Conservation (phyloP, 2,113 vertebrate genomes). For the Silurus meridionalis region DNA sequence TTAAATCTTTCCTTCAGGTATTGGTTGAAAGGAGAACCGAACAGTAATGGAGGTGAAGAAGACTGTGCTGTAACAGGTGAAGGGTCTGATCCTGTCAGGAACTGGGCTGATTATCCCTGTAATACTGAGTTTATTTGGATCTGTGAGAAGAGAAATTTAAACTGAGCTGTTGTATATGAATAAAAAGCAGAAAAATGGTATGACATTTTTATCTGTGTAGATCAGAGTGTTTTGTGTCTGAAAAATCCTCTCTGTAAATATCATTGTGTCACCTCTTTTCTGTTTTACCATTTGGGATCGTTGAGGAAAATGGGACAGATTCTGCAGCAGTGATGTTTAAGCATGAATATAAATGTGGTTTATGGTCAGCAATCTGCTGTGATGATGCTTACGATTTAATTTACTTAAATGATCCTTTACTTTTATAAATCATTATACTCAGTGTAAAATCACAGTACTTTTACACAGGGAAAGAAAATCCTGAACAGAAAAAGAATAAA, state of each 20-base stretch:
- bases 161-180: too few species aligned
- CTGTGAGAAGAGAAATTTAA: background rate
- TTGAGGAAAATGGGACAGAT: background rate
- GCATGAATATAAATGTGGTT: background rate
- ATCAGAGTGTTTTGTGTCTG: background rate
- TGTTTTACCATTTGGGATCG: background rate
- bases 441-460: background rate
- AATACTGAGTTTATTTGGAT: background rate
- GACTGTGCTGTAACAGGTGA: background rate
- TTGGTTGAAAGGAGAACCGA: background rate
- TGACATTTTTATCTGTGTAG: too few species aligned
- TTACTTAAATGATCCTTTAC: background rate
- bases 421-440: background rate
- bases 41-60: background rate
- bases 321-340: background rate
- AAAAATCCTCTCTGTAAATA: background rate
- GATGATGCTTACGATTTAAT: background rate
- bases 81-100: background rate
- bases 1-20: background rate
- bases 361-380: background rate
- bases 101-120: slow-evolving; percentile 23
- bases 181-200: too few species aligned
- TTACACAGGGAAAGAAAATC: background rate
- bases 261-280: background rate
- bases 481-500: background rate